Percentiles rank a stretch among this genome's conserved stretches.
These are phyloP conservation scores for Boleophthalmus pectinirostris DNA, from an alignment of 2,113 vertebrate genomes.

Conservation along the genomic window DNA sequence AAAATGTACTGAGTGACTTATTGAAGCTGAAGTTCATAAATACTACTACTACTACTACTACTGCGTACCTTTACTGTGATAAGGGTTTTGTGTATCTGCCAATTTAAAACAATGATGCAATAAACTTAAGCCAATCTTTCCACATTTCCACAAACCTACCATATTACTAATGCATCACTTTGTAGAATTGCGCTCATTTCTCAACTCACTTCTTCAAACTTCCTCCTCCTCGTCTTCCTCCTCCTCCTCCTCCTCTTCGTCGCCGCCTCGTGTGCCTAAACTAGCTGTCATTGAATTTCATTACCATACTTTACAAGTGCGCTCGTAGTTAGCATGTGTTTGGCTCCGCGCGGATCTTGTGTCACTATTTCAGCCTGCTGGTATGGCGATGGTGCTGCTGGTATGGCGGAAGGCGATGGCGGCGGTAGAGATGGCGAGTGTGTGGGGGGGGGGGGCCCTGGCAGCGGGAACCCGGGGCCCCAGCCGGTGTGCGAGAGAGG, in stretches of 20 bases:
- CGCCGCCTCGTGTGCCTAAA: conserved; percentile 29
- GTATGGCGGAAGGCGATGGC: no score
- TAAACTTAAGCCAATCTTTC: no score
- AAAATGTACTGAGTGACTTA: no score
- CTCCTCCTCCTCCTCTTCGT: background rate
- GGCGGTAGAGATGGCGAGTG: conserved; percentile 40
- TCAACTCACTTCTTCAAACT: background rate
- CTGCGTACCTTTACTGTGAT: no score
- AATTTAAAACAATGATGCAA: no score
- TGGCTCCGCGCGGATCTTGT: conserved; percentile 53
- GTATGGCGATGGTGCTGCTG: conserved; percentile 1
- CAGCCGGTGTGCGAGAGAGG: conserved; percentile 60
- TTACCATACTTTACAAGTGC: conserved; percentile 9
- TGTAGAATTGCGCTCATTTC: background rate
- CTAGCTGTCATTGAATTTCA: conserved; percentile 9
- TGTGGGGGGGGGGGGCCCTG: conserved; percentile 59
- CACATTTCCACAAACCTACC: no score
- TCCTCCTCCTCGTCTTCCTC: background rate
- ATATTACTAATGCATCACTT: background rate
- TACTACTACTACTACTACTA: no score
- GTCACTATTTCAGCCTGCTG: conserved; percentile 31
- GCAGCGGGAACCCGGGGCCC: conserved; percentile 50
- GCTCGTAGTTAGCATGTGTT: conserved; percentile 49
- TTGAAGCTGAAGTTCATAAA: no score
- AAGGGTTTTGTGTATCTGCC: no score